Conservation (phyloP, 2,797 vertebrate species). For the Chromis chromis region DNA sequence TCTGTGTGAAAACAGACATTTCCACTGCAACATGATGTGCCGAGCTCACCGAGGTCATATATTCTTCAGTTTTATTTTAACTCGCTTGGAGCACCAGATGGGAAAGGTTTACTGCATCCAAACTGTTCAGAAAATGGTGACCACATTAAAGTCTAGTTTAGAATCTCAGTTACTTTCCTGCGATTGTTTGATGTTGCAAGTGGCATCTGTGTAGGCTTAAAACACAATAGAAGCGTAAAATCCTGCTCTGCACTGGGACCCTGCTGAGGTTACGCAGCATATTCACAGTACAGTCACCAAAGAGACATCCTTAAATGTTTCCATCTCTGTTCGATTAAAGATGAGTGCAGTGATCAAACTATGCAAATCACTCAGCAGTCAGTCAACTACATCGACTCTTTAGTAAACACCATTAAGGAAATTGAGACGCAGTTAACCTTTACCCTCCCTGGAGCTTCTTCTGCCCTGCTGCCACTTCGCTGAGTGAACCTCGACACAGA, state of each 20-base stretch:
- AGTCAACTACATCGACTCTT: conserved; percentile 14
- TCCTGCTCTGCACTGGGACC: neutral
- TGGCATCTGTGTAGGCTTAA: neutral
- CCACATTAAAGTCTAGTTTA: conserved; percentile 5
- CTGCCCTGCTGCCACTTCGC: conserved; percentile 39
- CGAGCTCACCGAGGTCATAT: conserved; percentile 10
- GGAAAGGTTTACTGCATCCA: neutral
- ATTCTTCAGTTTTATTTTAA: conserved; percentile 12
- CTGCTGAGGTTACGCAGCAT: neutral
- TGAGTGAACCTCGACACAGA: conserved; percentile 39
- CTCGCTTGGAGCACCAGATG: conserved; percentile 10
- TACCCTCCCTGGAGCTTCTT: conserved; percentile 42
- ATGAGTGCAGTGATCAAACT: neutral
- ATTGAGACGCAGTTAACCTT: conserved; percentile 66
- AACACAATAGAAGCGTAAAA: conserved; percentile 7
- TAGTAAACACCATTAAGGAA: conserved; percentile 58
- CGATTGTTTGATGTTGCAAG: conserved; percentile 34
- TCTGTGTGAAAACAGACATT: conserved; percentile 68
- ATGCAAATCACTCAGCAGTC: conserved; percentile 6
- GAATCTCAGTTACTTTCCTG: conserved; percentile 46
- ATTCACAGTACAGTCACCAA: neutral
- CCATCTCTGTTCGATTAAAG: neutral
- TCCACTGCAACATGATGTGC: conserved; percentile 41
- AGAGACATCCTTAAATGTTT: neutral
- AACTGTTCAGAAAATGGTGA: conserved; percentile 14